Evolutionary conservation across 1,140 invertebrate species (phyloP), one percentile per base, ranked within the genome.

Genomic region (Campoletis sonorensis): DNA sequence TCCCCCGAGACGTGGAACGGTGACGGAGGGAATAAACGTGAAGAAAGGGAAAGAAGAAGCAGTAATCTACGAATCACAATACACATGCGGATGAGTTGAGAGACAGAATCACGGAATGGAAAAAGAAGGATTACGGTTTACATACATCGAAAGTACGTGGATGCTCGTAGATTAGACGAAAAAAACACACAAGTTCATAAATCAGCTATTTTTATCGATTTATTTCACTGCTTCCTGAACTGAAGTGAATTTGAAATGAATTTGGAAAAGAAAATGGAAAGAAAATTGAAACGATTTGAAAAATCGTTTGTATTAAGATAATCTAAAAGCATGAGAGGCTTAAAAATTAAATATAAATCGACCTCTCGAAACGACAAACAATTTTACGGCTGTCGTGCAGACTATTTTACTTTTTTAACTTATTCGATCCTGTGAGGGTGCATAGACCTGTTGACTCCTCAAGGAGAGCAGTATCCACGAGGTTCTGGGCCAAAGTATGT

Each of bases 391-490:
- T 11, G 68, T 40, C 68, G 30, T 21, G 2, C 15, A 37, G 68
- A 33, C 18, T 51, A 51, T 49, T 73, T 23, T 26, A 73, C 71
- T 73, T 73, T 73, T 73, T 51, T 0, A 26, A 51, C 37, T 73
- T n/a, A n/a, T n/a, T 73, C 37, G 71, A 73, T 73, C 27, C 33
- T 71, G 54, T 23, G 61, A 15, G n/a, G 11, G 71, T 73, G 71
- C 71, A 73, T 51, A n/a, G 71, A 73, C 71, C 71, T 73, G 71
- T 73, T 73, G 71, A 73, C 71, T 73, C 40, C 37, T 15, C 21
- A n/a, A 73, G 68, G 33, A 33, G 54, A 45, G 8, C 11, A 45
- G 16, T 21, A 67, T 67, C 61, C 23, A 67, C 23, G 61, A 23
- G 61, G 61, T 23, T 67, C 21, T 67, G 4, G 16, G 54, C 54